Conservation (phyloP, 2,113 vertebrate genomes). For the Ellobius talpinus region DNA sequence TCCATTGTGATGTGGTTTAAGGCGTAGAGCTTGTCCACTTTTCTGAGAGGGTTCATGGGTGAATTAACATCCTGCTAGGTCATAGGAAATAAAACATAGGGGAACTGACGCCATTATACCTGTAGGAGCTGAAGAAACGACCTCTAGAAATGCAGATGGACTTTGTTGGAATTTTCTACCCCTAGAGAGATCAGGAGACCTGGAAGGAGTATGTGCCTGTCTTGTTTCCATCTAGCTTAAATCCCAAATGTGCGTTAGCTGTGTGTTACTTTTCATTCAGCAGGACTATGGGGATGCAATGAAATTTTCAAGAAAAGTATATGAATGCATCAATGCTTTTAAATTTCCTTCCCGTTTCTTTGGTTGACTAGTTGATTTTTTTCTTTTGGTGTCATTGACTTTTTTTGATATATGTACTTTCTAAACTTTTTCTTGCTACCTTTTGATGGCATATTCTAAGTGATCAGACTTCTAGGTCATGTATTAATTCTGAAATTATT, state of each 20-base stretch:
- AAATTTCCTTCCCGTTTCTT: conserved; percentile 16
- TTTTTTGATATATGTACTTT: conserved; percentile 35
- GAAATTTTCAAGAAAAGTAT: conserved; percentile 14
- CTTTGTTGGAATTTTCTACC: not conserved
- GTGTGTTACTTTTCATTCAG: not conserved
- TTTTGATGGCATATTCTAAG: conserved; percentile 31
- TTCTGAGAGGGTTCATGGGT: conserved; percentile 4
- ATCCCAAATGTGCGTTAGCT: not conserved
- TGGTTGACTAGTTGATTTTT: conserved; percentile 28
- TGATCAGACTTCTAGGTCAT: not conserved
- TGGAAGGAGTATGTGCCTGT: not conserved
- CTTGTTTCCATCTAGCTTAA: not conserved
- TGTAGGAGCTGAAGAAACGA: not conserved
- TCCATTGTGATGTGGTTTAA: not conserved
- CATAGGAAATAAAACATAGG: conserved; percentile 13
- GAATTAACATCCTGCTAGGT: not conserved
- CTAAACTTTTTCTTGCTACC: not conserved
- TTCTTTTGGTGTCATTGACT: conserved; percentile 5
- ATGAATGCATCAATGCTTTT: not conserved
- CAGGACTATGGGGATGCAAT: not conserved
- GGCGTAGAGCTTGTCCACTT: not conserved
- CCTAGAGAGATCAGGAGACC: not conserved
- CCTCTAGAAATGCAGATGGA: not conserved
- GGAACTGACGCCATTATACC: not conserved
- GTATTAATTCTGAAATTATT: not conserved